Conservation (phyloP, 2,797 vertebrate species). For the Lerista edwardsae region DNA sequence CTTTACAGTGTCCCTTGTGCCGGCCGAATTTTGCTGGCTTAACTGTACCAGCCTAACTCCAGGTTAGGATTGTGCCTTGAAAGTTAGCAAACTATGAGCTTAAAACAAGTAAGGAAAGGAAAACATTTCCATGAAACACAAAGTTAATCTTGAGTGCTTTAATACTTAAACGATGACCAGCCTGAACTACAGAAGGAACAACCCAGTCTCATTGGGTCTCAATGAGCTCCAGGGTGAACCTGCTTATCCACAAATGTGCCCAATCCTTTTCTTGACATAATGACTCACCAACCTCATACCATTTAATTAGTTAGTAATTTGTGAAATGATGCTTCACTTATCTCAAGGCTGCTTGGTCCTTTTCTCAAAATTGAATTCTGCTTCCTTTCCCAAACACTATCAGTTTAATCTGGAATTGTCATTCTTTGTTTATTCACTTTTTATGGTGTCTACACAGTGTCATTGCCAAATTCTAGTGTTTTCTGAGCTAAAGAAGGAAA, state of each 20-base stretch:
- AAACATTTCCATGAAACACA: not conserved
- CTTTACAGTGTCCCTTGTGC: too few relatives aligned
- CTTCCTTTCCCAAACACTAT: not conserved
- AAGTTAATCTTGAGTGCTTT: not conserved
- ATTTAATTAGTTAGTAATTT: not conserved
- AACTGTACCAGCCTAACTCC: too few relatives aligned
- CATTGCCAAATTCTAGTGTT: too few relatives aligned
- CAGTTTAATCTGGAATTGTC: too few relatives aligned
- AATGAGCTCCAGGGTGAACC: not conserved
- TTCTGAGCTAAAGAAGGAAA: too few relatives aligned
- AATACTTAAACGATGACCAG: not conserved
- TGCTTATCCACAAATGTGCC: not conserved
- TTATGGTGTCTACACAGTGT: too few relatives aligned
- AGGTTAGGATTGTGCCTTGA: too few relatives aligned
- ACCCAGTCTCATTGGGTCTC: too few relatives aligned
- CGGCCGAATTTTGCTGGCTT: too few relatives aligned
- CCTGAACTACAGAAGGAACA: not conserved
- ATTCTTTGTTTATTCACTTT: too few relatives aligned
- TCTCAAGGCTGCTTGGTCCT: not conserved
- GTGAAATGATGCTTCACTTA: not conserved
- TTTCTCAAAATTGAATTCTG: not conserved
- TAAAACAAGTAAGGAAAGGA: not conserved
- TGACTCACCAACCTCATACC: not conserved
- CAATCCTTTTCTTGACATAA: not conserved
- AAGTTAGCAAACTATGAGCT: not conserved